A percentile compares a stretch with the other conserved stretches of the same genome.
Evolutionary conservation across 2,797 vertebrate species (phyloP).

Genomic region (Scarus forsteni): DNA sequence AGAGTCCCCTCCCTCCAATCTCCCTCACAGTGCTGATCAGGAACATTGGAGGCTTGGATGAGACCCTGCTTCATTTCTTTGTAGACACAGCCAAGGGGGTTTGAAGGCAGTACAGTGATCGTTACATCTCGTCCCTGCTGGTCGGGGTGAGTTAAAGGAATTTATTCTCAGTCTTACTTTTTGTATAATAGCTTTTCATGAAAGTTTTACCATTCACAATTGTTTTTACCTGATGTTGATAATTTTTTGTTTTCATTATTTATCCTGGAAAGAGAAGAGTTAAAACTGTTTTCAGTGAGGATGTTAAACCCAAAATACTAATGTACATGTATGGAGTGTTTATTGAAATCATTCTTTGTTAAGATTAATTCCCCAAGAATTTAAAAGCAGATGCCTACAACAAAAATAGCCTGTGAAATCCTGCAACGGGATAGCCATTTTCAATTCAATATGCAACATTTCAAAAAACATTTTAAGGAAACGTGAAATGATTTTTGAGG

Average conservation of each 20-base stretch:
- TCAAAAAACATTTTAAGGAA: no score
- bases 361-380: no score
- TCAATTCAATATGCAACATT: no score
- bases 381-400: no score
- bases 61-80: constrained; percentile 50
- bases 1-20: constrained; percentile 68
- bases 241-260: neutral
- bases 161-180: neutral
- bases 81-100: constrained; percentile 51
- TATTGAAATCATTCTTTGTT: no score
- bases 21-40: constrained; percentile 61
- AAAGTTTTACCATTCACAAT: no score
- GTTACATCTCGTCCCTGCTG: constrained; percentile 88
- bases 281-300: neutral
- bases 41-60: constrained; percentile 57
- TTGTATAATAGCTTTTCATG: neutral
- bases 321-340: no score
- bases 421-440: no score
- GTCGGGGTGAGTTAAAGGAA: constrained; percentile 83
- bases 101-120: constrained; percentile 59
- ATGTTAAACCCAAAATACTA: no score
- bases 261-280: neutral
- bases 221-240: neutral
- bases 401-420: no score
- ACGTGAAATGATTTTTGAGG: no score